Evolutionary conservation across 2,888 invertebrate genomes (phyloP).

Genomic region (Stenoptilia bipunctidactyla): DNA sequence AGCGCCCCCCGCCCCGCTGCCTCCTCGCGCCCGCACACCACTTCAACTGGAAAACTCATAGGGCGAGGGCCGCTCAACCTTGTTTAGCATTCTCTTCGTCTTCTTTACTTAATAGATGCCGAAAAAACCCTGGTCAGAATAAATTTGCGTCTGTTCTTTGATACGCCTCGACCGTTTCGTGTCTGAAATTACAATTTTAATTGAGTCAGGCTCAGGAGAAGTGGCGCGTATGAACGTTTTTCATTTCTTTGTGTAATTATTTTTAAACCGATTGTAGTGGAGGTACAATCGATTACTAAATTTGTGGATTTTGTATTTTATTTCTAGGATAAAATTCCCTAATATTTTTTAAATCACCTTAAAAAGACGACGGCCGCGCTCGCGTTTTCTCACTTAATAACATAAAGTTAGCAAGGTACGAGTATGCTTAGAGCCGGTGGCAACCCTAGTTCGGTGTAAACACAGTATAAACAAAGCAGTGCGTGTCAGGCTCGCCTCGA

Average conservation of each 20-base stretch:
- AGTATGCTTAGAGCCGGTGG: conserved; percentile 26
- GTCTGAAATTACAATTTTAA: conserved; percentile 54
- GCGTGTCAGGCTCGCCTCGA: conserved; percentile 38
- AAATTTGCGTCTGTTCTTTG: conserved; percentile 63
- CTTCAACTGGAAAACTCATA: conserved; percentile 67
- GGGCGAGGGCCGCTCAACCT: conserved; percentile 58
- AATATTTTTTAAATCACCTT: too few species aligned
- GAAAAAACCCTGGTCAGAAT: conserved; percentile 62
- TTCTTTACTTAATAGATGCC: conserved; percentile 70
- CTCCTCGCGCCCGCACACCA: conserved; percentile 42
- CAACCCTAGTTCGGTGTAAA: conserved; percentile 51
- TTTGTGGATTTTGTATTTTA: too few species aligned
- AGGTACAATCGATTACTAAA: too few species aligned
- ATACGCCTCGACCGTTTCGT: conserved; percentile 46
- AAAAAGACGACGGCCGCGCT: too few species aligned
- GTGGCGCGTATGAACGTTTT: conserved; percentile 36
- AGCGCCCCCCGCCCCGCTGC: conserved; percentile 39
- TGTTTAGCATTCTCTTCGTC: conserved; percentile 69
- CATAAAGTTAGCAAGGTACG: too few species aligned
- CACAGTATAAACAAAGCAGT: conserved; percentile 46
- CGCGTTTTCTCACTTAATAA: too few species aligned
- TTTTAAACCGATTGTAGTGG: too few species aligned
- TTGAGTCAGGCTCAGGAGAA: conserved; percentile 37
- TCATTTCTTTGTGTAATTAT: background rate
- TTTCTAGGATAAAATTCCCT: too few species aligned